A percentile compares a stretch with the other conserved stretches of the same genome.
phyloP scores from a whole-genome alignment of 2,888 invertebrate genomes.

The Lycophotia porphyrea region DNA sequence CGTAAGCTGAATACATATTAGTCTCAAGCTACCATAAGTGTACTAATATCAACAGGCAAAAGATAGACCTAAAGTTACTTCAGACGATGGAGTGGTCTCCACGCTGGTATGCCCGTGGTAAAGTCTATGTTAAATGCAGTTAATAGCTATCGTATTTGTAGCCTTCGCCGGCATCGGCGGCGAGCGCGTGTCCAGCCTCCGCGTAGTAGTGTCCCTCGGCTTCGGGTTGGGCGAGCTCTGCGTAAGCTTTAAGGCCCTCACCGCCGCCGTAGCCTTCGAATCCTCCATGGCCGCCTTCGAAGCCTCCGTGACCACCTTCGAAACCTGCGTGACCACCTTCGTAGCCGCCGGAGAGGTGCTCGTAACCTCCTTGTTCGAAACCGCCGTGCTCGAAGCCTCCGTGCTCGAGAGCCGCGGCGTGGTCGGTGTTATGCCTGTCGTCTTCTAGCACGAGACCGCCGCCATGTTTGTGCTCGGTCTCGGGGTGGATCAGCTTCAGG shows the following conservation, averaged over 20 bases:
- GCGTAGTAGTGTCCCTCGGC: conserved; percentile 79
- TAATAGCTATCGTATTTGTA: conserved; percentile 86
- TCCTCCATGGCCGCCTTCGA: conserved; percentile 67
- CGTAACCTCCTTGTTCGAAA: conserved; percentile 70
- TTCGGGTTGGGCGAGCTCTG: conserved; percentile 78
- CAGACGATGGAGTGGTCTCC: conserved; percentile 72
- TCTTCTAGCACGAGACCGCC: conserved; percentile 91
- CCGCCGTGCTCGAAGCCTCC: conserved; percentile 72
- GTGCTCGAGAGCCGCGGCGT: conserved; percentile 75
- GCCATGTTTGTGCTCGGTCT: conserved; percentile 90
- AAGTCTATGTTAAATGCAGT: conserved; percentile 71
- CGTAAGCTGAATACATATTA: conserved; percentile 72
- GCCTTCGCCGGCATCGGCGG: conserved; percentile 80
- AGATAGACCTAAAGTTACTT: conserved; percentile 76
- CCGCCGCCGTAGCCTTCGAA: conserved; percentile 80
- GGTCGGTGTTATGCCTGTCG: conserved; percentile 86
- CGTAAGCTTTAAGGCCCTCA: conserved; percentile 83
- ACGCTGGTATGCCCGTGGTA: conserved; percentile 71
- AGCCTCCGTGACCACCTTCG: conserved; percentile 62
- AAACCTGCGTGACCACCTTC: conserved; percentile 72
- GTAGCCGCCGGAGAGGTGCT: conserved; percentile 65
- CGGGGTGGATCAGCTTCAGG: conserved; percentile 91
- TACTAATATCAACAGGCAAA: conserved; percentile 82
- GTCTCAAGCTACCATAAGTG: conserved; percentile 68
- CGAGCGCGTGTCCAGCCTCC: conserved; percentile 77